Evolutionary conservation across 1,140 invertebrate species (phyloP), one percentile per base, ranked within the genome.

Genomic region (Ladona fulva): DNA sequence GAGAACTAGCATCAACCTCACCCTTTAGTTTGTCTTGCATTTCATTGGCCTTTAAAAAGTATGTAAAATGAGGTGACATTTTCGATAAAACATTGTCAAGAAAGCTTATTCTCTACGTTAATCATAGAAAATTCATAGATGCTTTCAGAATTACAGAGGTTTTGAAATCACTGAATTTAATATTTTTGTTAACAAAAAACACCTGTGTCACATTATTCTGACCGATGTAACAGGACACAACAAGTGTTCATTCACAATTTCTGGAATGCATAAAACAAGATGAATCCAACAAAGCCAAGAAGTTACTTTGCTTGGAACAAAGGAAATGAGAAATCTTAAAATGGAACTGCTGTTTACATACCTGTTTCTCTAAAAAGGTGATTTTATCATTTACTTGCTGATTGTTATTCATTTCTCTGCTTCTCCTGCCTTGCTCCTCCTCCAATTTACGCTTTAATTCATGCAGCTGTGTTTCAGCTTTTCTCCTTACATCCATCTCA

Each of bases 1-100:
- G 92, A 52, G 91, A 90, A 73, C 90, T 90, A 59, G 89, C 89
- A 82, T 99, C 97, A 0, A 90, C 90, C 86, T 98, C 97, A 73
- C 87, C 86, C 84, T 97, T 95, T 73, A 97, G 85, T 85, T 96
- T 97, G 74, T 95, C 94, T 81, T 94, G 94, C 86, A 97, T 88
- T 80, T 98, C 96, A 42, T 88, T 87, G 24, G 97, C 85, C 87
- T 97, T 91, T 75, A 83, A 80, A 77, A 59, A 80, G 80, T n/a
- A 42, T 52, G 44, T 75, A 42, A 74, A 16, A 74, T 24, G n/a
- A 80, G 73, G 37, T 22, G 42, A 24, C 44, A 22, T 59, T 24
- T n/a, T n/a, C n/a, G n/a, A n/a, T n/a, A n/a, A n/a, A n/a, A n/a
- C n/a, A n/a, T n/a, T n/a, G n/a, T n/a, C n/a, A n/a, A n/a, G n/a